Conservation (phyloP, 2,888 invertebrate genomes). For the Beris chalybata region DNA sequence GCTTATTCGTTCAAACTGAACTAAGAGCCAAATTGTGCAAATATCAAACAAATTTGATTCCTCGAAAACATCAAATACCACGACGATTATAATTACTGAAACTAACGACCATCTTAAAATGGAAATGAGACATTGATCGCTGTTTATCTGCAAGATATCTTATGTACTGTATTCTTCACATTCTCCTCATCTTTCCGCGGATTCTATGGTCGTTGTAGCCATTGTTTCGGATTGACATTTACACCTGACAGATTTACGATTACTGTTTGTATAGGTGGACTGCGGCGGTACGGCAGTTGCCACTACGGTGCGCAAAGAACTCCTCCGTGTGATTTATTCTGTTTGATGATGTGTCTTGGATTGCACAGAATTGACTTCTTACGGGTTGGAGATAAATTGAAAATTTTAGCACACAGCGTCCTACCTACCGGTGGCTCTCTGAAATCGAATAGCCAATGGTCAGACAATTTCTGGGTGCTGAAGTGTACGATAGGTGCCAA, state of each 20-base stretch:
- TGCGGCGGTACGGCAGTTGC: not conserved
- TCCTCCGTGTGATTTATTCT: slow-evolving; percentile 27
- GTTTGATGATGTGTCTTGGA: slow-evolving; percentile 11
- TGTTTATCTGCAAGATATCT: slow-evolving; percentile 6
- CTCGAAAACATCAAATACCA: not conserved
- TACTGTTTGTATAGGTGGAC: slow-evolving; percentile 7
- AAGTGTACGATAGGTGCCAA: no score
- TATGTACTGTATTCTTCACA: not conserved
- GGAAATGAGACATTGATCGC: slow-evolving; percentile 29
- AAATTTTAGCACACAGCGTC: no score
- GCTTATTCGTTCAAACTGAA: no score
- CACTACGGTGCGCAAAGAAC: slow-evolving; percentile 10
- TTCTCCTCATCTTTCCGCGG: slow-evolving; percentile 10
- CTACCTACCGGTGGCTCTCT: no score
- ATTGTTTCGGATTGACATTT: slow-evolving; percentile 22
- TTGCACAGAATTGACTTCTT: not conserved
- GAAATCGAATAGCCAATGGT: no score
- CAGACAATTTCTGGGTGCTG: no score
- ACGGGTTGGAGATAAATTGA: no score
- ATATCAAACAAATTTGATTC: no score
- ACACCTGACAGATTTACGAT: slow-evolving; percentile 30
- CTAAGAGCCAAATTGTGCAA: no score
- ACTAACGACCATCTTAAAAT: slow-evolving; percentile 21
- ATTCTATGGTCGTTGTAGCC: not conserved
- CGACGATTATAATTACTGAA: slow-evolving; percentile 26